These are phyloP conservation scores for Tragelaphus oryx DNA, from an alignment of 2,797 vertebrate genomes.

Conservation along the genomic window DNA sequence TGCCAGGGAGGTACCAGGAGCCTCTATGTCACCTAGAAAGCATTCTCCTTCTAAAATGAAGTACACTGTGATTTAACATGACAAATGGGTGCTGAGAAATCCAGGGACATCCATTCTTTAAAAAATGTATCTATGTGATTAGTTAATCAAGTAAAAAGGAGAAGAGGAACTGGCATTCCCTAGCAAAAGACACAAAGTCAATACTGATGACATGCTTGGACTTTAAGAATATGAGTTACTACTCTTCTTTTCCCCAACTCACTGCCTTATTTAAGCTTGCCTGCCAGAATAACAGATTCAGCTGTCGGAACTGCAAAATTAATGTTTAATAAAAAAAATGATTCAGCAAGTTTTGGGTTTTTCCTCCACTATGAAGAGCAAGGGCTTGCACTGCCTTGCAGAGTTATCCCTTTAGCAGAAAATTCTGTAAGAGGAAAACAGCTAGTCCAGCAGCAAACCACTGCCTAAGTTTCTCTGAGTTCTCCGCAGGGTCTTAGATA, in stretches of 20 bases:
- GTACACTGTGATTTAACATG: neutral
- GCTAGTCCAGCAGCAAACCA: conserved; percentile 18
- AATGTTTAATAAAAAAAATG: conserved; percentile 42
- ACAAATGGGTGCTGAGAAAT: conserved; percentile 23
- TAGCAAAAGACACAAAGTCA: neutral
- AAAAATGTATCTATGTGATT: neutral
- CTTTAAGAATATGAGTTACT: neutral
- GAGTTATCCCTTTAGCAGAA: conserved; percentile 59
- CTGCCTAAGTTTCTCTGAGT: neutral
- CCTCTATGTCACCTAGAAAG: neutral
- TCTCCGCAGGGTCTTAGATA: neutral
- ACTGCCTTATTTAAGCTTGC: conserved; percentile 32
- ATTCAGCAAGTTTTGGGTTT: conserved; percentile 50
- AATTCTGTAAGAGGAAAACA: neutral
- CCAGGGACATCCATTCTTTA: neutral
- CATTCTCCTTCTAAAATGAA: conserved; percentile 22
- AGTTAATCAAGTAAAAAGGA: neutral
- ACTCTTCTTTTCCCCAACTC: neutral
- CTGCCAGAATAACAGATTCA: conserved; percentile 41
- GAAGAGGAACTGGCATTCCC: neutral
- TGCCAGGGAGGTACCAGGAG: neutral
- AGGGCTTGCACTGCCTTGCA: neutral
- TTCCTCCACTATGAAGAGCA: neutral
- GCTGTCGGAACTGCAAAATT: conserved; percentile 32
- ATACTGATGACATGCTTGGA: neutral